Base-by-base conservation (phyloP, 2,797 vertebrate species). In the Spondyliosoma cantharus region DNA sequence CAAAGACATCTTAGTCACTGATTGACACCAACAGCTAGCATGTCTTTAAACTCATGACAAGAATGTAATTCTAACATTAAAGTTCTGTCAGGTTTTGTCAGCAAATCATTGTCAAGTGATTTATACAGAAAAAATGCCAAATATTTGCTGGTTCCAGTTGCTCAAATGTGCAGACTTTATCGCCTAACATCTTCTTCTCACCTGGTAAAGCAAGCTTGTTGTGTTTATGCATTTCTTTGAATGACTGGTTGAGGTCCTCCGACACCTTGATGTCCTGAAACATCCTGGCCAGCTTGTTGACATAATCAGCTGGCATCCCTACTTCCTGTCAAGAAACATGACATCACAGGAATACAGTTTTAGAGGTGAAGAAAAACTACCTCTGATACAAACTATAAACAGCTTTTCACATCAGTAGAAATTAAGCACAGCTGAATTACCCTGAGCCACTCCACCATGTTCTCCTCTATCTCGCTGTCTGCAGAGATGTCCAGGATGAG, bases 231-330 rank as follows among this genome's bases (percentile, higher is more conserved):
- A 97, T 97, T 95, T 99, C 98, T 92, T 99, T 99, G 92, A 99
- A 99, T 59, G 96, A 96, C 78, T 99, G 98, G 90, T 99, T 99
- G 90, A 99, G 95, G 92, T 99, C 98, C 95, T 99, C 98, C 16
- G 98, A 99, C 74, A 99, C 98, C 93, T 99, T 99, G 92, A 99
- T 99, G 94, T 99, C 98, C 76, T 99, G 98, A 92, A 99, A 99
- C 98, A 99, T 99, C 89, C 98, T 95, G 69, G 98, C 98, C 83
- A 99, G 95, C 85, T 99, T 99, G 94, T 99, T 99, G 86, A 99
- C 98, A 63, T 99, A 99, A 92, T 99, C 98, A 45, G 98, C 98
- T 24, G 97, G 98, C 97, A 99, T 99, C 76, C 98, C 98, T 72
- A 99, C 98, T 95, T 99, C 98, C 98, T 99, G 94, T 70, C 87